Evolutionary conservation across 1,140 invertebrate genomes (phyloP), one percentile per base, ranked within the genome.

Genomic region (Cydia pomonella): DNA sequence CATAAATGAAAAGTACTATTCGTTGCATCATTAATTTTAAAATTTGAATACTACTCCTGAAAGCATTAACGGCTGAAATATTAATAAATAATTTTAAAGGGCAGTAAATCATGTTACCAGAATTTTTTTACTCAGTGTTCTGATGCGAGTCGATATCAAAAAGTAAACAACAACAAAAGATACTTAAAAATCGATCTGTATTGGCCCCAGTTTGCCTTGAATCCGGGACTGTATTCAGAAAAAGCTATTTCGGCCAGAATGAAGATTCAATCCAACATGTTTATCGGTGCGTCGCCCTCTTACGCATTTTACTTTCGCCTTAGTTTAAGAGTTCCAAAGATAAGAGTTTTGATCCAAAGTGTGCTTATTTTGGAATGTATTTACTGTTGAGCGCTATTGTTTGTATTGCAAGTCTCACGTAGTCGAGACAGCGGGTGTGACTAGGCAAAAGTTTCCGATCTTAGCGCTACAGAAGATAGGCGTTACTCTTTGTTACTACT

Each of bases 111-210:
- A 2, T 44, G 41, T 44, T 13, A 4, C 3, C n/a, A 6, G 4
- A 3, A 50, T 7, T 7, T 50, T 50, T 12, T 44, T 3, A 13
- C 41, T 44, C 41, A 13, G 1, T 41, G 13, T 3, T 44, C 41
- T 16, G 41, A 44, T 44, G 41, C 13, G 41, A 44, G 13, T 44
- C 41, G 12, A 38, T 38, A 69, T 69, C 29, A 69, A 21, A 69
- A 69, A 38, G 64, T 38, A 69, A 69, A 69, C 64, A 69, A n/a
- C n/a, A n/a, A n/a, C n/a, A n/a, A n/a, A 38, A 18, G 16, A 69
- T 69, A 29, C 25, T 66, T 66, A 66, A 69, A 69, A 33, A 69
- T 69, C 64, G 29, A 69, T 69, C 64, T n/a, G 29, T 69, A 29
- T 69, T 69, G 38, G 29, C 64, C 29, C 18, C 64, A 33, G 21